Evolutionary conservation across 2,888 invertebrate species (phyloP).

Genomic region (Dryobota labecula): DNA sequence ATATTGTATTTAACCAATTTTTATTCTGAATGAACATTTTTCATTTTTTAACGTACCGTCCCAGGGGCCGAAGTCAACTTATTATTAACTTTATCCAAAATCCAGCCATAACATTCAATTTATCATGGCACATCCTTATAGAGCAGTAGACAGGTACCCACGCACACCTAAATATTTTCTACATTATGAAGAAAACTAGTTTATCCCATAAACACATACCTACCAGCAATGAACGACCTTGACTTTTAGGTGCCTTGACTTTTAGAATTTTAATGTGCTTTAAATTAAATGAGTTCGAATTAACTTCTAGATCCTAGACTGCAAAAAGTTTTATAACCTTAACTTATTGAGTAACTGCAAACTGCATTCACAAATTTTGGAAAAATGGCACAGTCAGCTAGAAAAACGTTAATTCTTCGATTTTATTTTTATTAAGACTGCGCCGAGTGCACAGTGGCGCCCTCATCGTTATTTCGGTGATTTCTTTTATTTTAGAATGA

Average conservation of each 20-base stretch:
- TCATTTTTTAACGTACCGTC: no score
- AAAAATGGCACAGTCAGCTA: no score
- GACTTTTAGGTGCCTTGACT: constrained; percentile 39
- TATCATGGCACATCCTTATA: constrained; percentile 19
- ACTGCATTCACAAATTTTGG: no score
- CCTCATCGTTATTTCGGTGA: no score
- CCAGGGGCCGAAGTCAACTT: background rate
- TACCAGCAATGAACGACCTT: constrained; percentile 40
- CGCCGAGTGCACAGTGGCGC: no score
- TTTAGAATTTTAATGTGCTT: constrained; percentile 26
- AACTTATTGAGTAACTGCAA: no score
- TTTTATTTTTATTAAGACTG: no score
- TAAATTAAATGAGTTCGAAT: constrained; percentile 27
- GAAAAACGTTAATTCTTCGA: no score
- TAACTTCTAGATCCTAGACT: constrained; percentile 2
- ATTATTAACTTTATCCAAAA: background rate
- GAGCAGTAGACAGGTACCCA: constrained; percentile 30
- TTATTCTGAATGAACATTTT: background rate
- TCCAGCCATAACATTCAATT: constrained; percentile 32
- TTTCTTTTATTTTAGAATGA: no score
- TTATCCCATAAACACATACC: constrained; percentile 32
- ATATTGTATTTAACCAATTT: background rate
- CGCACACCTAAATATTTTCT: constrained; percentile 32
- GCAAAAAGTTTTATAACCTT: no score
- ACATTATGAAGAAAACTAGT: constrained; percentile 46